phyloP scores from a whole-genome alignment of 2,888 invertebrate genomes.

The Pollenia griseotomentosa region DNA sequence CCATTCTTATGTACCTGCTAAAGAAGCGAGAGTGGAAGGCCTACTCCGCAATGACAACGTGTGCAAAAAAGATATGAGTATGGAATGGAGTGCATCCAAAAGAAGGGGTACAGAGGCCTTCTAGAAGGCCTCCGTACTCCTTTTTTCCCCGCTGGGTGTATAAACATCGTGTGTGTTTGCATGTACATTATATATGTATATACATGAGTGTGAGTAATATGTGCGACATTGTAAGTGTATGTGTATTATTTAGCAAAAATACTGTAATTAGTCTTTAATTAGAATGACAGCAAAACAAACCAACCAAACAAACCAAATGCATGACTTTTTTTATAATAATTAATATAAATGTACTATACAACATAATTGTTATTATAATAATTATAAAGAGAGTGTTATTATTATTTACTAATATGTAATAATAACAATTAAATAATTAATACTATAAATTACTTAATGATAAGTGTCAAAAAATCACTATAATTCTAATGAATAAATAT shows the following conservation, averaged over 20 bases:
- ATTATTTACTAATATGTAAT: conserved; percentile 27
- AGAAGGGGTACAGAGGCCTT: no score
- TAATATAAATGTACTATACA: conserved; percentile 41
- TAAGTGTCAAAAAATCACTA: conserved; percentile 42
- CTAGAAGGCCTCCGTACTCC: no score
- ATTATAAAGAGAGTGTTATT: background rate
- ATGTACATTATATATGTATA: background rate
- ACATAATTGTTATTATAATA: background rate
- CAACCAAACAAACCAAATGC: conserved; percentile 27
- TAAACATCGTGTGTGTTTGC: background rate
- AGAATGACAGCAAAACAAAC: conserved; percentile 14
- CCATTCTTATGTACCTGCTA: no score
- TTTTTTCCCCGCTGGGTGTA: no score
- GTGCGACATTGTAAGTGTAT: background rate
- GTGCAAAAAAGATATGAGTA: no score
- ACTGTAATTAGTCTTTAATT: conserved; percentile 52
- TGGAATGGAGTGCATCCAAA: no score
- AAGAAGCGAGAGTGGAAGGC: no score
- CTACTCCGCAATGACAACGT: no score
- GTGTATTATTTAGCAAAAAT: conserved; percentile 38
- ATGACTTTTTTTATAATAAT: conserved; percentile 39
- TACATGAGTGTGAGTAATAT: background rate
- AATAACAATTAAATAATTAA: conserved; percentile 12
- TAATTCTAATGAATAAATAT: conserved; percentile 33
- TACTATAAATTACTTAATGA: conserved; percentile 36